phyloP scores from a whole-genome alignment of 2,888 invertebrate genomes.

The Sacculina carcini region DNA sequence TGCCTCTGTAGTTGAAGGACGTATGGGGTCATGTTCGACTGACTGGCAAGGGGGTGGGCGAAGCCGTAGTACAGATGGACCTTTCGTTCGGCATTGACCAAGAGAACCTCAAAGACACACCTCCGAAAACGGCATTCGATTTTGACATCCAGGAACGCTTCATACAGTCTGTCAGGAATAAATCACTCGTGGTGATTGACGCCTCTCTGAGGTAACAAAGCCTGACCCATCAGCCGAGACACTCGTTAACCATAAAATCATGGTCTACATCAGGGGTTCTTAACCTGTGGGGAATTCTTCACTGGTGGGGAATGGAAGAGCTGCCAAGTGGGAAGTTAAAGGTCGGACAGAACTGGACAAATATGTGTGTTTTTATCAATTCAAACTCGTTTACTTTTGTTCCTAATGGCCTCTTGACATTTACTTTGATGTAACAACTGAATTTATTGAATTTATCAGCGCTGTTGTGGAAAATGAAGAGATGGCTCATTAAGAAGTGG shows the following conservation, averaged over 20 bases:
- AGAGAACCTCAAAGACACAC: conserved; percentile 16
- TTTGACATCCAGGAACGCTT: conserved; percentile 18
- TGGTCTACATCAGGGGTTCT: no score
- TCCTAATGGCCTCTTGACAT: no score
- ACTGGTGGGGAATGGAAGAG: no score
- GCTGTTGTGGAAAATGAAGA: no score
- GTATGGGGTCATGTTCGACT: conserved; percentile 23
- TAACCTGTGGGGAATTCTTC: no score
- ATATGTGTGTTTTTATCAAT: no score
- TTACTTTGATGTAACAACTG: no score
- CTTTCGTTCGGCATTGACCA: conserved; percentile 18
- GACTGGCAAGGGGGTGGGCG: conserved; percentile 21
- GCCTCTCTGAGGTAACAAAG: conserved; percentile 18
- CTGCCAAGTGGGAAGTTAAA: no score
- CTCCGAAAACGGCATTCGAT: conserved; percentile 22
- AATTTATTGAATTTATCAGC: no score
- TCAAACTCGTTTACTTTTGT: no score
- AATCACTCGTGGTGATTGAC: conserved; percentile 18
- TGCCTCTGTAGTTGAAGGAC: conserved; percentile 17
- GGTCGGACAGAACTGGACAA: no score
- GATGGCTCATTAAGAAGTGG: no score
- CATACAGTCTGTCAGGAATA: conserved; percentile 17
- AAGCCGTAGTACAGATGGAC: conserved; percentile 22
- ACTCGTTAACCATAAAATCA: background rate
- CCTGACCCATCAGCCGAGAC: background rate